Conservation (phyloP, 2,888 invertebrate species). For the Peribatodes rhomboidaria region DNA sequence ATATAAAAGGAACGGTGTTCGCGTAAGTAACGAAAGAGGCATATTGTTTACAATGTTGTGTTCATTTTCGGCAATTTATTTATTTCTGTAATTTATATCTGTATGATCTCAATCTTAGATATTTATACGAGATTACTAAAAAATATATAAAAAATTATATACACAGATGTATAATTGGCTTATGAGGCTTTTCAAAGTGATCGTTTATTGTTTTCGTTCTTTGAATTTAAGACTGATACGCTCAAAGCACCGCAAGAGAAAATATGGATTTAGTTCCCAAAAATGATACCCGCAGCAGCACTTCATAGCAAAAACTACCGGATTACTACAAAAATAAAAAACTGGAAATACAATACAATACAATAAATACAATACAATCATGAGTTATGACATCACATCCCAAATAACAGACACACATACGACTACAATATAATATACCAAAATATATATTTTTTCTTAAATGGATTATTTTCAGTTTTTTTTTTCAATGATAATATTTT, state of each 20-base stretch:
- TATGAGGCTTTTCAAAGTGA: conserved; percentile 81
- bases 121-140: conserved; percentile 86
- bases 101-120: conserved; percentile 85
- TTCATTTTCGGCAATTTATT: conserved; percentile 85
- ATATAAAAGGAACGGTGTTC: conserved; percentile 81
- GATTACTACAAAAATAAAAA: conserved; percentile 47
- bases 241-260: conserved; percentile 76
- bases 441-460: conserved; percentile 13
- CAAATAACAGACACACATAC: conserved; percentile 24
- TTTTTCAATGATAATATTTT: conserved; percentile 30
- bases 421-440: conserved; percentile 10
- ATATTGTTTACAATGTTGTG: conserved; percentile 83
- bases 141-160: conserved; percentile 76
- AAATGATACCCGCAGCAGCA: conserved; percentile 72
- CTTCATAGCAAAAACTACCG: conserved; percentile 48
- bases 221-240: conserved; percentile 80
- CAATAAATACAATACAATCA: conserved; percentile 38
- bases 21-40: conserved; percentile 85
- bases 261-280: conserved; percentile 59
- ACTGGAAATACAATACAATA: conserved; percentile 50
- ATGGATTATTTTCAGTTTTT: conserved; percentile 26
- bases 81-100: conserved; percentile 80
- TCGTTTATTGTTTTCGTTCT: conserved; percentile 75
- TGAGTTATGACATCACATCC: conserved; percentile 35
- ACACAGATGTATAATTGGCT: conserved; percentile 83